phyloP scores from a whole-genome alignment of 2,797 vertebrate species.

The Aeoliscus strigatus region DNA sequence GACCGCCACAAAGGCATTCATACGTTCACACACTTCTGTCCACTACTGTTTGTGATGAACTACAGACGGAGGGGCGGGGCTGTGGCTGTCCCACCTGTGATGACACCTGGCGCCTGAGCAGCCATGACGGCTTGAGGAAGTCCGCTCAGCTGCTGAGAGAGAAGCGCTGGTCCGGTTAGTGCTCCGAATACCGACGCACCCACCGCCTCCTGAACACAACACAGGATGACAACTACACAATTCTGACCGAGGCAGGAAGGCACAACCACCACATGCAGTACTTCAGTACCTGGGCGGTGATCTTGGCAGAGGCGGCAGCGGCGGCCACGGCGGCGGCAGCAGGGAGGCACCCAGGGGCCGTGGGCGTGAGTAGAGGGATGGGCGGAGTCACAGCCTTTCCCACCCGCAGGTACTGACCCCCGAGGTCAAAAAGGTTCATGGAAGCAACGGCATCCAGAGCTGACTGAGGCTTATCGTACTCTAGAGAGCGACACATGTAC shows the following conservation, averaged over 20 bases:
- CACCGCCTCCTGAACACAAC: conserved; percentile 85
- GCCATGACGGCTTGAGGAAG: conserved; percentile 98
- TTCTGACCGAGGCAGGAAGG: no score
- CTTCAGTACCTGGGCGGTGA: conserved; percentile 90
- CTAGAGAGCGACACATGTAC: conserved; percentile 71
- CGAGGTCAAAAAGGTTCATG: conserved; percentile 98
- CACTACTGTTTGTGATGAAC: no score
- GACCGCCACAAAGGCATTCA: no score
- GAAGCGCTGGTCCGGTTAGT: conserved; percentile 85
- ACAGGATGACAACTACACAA: conserved; percentile 71
- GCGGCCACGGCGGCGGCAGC: conserved; percentile 95
- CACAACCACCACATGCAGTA: conserved; percentile 54
- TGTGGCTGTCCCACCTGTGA: no score
- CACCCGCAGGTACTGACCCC: conserved; percentile 95
- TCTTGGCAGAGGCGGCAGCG: conserved; percentile 95
- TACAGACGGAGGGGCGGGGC: no score
- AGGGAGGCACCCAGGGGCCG: conserved; percentile 90
- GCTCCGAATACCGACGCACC: conserved; percentile 92
- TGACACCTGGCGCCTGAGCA: conserved; percentile 95
- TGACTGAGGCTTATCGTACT: conserved; percentile 97
- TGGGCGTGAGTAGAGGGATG: conserved; percentile 92
- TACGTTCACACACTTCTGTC: no score
- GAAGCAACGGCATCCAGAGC: conserved; percentile 97
- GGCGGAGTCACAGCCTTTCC: conserved; percentile 97
- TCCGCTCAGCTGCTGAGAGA: conserved; percentile 86